phyloP scores from a whole-genome alignment of 1,140 invertebrate species.

The Pseudomyrmex pallidus region DNA sequence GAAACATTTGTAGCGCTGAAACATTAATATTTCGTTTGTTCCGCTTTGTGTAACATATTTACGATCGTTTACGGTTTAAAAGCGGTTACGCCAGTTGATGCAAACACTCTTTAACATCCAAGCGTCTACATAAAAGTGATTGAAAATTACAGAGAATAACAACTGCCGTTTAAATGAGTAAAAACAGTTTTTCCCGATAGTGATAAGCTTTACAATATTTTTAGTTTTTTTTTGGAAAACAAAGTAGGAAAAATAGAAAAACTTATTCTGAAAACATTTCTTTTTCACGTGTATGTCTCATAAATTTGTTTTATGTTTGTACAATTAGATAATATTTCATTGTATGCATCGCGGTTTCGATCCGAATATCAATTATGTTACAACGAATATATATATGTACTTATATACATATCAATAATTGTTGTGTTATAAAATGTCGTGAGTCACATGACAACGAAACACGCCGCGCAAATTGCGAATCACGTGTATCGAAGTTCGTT shows the following conservation, averaged over 20 bases:
- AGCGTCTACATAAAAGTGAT: neutral
- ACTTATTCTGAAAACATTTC: no score
- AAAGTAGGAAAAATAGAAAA: no score
- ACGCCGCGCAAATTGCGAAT: neutral
- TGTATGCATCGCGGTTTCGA: neutral
- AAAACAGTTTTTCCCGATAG: neutral
- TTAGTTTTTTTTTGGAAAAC: neutral
- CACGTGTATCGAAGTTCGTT: neutral
- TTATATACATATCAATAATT: no score
- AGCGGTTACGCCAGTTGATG: no score
- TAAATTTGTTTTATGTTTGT: neutral
- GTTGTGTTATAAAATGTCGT: neutral
- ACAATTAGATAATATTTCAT: neutral
- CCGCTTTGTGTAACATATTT: neutral
- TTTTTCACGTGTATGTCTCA: no score
- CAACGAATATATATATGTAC: no score
- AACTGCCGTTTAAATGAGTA: neutral
- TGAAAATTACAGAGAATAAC: neutral
- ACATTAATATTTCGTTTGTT: conserved; percentile 15
- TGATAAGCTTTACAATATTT: neutral
- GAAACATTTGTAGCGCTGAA: neutral
- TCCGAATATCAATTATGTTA: no score
- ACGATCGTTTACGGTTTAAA: conserved; percentile 6
- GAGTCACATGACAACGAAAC: neutral
- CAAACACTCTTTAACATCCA: neutral